Percentiles rank a stretch among this genome's conserved stretches.
These are phyloP conservation scores for Zenarchopterus dispar DNA, from an alignment of 2,797 vertebrate species.

Conservation along the genomic window DNA sequence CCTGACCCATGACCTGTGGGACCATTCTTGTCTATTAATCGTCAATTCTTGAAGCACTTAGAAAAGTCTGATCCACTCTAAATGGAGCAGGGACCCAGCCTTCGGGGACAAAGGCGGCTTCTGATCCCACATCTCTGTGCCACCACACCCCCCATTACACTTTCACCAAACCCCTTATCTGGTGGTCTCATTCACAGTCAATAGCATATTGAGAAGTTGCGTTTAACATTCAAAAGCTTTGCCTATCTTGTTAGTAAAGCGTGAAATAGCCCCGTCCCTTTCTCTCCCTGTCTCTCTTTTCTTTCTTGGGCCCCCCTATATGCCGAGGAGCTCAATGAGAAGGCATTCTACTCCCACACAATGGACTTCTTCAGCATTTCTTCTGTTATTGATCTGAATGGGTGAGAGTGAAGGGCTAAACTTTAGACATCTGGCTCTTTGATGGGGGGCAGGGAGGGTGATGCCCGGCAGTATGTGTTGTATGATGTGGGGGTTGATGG, in stretches of 20 bases:
- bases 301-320: constrained; percentile 41
- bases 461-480: constrained; percentile 50
- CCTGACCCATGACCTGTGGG: constrained; percentile 70
- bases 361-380: constrained; percentile 84
- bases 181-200: constrained; percentile 83
- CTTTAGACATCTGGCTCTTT: constrained; percentile 86
- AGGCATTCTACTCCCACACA: constrained; percentile 80
- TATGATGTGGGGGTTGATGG: constrained; percentile 53
- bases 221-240: constrained; percentile 85
- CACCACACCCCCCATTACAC: constrained; percentile 40
- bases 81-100: constrained; percentile 77
- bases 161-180: constrained; percentile 69
- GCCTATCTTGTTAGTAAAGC: constrained; percentile 85
- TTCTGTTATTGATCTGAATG: constrained; percentile 83
- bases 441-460: constrained; percentile 52
- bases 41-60: constrained; percentile 76
- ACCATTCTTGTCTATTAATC: constrained; percentile 82
- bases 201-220: constrained; percentile 79
- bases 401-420: constrained; percentile 75
- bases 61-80: constrained; percentile 82
- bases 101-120: constrained; percentile 78
- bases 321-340: constrained; percentile 71
- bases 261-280: constrained; percentile 82
- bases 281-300: constrained; percentile 45
- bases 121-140: constrained; percentile 73